A percentile compares a stretch with the other conserved stretches of the same genome.
These are phyloP conservation scores for Brachypteracias leptosomus DNA, from an alignment of 2,113 vertebrate species.

Conservation along the genomic window DNA sequence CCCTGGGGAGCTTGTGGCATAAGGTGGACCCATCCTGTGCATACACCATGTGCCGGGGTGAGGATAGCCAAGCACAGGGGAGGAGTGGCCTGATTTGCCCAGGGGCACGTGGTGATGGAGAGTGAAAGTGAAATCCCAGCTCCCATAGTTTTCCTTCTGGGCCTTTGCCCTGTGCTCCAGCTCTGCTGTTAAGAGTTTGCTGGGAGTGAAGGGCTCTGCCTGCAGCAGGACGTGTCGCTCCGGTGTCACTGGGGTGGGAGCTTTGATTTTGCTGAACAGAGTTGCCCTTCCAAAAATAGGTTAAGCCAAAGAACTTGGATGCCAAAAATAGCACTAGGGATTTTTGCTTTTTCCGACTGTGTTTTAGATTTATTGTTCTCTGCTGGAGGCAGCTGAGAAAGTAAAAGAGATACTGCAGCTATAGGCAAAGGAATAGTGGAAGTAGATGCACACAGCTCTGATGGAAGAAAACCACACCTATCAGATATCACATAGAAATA, in stretches of 20 bases:
- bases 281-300: slow-evolving; percentile 32
- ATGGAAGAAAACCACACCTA: not conserved
- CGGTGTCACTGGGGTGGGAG: not conserved
- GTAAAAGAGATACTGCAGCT: not conserved
- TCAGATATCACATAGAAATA: not conserved
- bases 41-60: fast-evolving
- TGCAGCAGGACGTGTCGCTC: not conserved
- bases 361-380: slow-evolving; percentile 19
- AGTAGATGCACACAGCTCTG: not conserved
- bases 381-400: slow-evolving; percentile 22
- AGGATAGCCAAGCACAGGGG: fast-evolving
- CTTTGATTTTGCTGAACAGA: slow-evolving; percentile 36
- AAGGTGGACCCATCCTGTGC: not conserved
- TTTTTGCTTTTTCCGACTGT: not conserved
- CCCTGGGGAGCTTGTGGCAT: fast-evolving
- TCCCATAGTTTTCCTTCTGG: not conserved
- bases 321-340: slow-evolving; percentile 20
- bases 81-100: not conserved
- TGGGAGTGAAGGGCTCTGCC: fast-evolving
- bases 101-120: not conserved
- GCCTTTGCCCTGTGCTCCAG: not conserved
- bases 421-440: not conserved
- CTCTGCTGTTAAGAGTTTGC: not conserved
- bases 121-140: not conserved
- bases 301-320: slow-evolving; percentile 2